Evolutionary conservation across 1,140 invertebrate species (phyloP).

Genomic region (Zaprionus taronus): DNA sequence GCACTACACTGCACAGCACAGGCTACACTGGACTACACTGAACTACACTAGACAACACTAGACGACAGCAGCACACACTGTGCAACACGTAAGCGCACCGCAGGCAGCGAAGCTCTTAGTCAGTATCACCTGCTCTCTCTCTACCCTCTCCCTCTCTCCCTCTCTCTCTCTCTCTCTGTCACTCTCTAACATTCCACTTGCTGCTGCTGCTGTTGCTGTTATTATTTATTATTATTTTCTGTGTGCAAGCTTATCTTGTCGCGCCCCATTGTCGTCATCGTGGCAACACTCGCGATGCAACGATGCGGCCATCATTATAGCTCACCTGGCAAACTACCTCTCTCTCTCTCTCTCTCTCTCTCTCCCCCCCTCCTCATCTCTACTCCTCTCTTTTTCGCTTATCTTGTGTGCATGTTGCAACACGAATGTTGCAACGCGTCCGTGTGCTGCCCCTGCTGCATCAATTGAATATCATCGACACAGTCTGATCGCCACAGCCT

Average conservation of each 20-base stretch:
- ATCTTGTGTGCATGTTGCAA: slow-evolving; percentile 46
- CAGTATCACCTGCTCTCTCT: slow-evolving; percentile 43
- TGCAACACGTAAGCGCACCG: slow-evolving; percentile 12
- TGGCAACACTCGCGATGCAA: slow-evolving; percentile 14
- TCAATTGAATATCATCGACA: slow-evolving; percentile 40
- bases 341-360: no score
- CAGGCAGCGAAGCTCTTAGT: slow-evolving; percentile 26
- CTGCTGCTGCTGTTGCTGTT: slow-evolving; percentile 7
- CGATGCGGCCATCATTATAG: not conserved
- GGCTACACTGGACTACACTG: not conserved
- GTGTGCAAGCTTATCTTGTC: slow-evolving; percentile 37
- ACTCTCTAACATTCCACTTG: not conserved
- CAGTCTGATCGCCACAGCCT: slow-evolving; percentile 18
- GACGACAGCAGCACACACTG: not conserved
- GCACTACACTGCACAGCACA: not conserved
- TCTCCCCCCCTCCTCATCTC: not conserved
- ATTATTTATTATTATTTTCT: slow-evolving; percentile 28
- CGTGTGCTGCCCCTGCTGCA: slow-evolving; percentile 6
- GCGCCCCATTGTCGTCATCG: slow-evolving; percentile 46
- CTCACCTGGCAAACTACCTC: not conserved
- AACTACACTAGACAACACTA: not conserved
- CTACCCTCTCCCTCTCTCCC: not conserved
- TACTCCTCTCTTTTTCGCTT: slow-evolving; percentile 6
- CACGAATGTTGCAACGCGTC: slow-evolving; percentile 38
- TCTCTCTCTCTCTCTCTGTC: not conserved